Base-by-base conservation (phyloP, 2,797 vertebrate genomes). In the Geotria australis region DNA sequence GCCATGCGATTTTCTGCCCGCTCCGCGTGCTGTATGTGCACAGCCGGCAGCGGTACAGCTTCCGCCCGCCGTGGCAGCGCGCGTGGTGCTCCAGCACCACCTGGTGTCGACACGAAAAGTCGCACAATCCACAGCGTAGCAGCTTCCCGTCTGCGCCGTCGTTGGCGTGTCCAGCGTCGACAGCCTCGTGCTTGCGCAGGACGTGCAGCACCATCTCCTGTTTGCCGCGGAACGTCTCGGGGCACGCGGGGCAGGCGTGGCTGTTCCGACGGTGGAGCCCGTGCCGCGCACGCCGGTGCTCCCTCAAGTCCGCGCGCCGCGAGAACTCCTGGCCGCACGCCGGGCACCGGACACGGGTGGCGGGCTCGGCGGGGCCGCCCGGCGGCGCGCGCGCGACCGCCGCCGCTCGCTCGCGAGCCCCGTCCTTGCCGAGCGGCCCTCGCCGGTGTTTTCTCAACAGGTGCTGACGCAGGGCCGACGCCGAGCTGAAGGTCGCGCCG, bases 1-100 rank as follows among this genome's bases (percentile, higher is more conserved):
- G 91, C 85, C 85, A 95, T 0, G 83, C 95, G 68, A 98, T 95
- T 70, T 98, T 98, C 70, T 95, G 91, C 66, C 76, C 80, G 73
- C 86, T 98, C 59, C 73, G 74, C 47, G 83, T 93, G 38, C 75
- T 80, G 58, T 89, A 98, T 9, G 79, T 61, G 1, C 91, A 98
- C 65, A 94, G 80, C 0, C 76, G 74, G 68, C 91, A 98, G 64
- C 85, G 85, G 72, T 91, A 98, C 57, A 94, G 57, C 0, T 80
- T 76, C 10, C 78, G 82, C 46, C 81, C 83, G 6, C 85, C 85
- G 0, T 94, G 88, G 3, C 78, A 79, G 10, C 83, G 86, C 48
- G 86, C 70, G 5, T 98, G 88, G 64, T 89, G 85, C 69, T 98
- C 84, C 0, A 88, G 70, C 56, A 95, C 86, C 48, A 86, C 69